Conservation (phyloP, 2,113 vertebrate species). For the Ceratotherium simum region DNA sequence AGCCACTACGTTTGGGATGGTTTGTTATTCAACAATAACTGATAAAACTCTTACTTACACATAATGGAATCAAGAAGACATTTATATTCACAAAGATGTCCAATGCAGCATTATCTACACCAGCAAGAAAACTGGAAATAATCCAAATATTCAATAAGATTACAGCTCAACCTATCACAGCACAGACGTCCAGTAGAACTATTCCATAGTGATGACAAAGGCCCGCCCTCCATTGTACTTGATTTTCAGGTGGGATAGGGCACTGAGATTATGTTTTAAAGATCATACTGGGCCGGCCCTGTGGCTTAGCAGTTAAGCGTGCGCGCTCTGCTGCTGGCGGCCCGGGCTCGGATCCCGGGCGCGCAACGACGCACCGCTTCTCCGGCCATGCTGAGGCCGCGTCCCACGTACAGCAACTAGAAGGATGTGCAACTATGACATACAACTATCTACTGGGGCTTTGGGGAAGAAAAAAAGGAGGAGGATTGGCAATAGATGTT, state of each 20-base stretch:
- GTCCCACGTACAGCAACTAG: no score
- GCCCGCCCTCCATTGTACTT: not conserved
- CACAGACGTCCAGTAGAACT: not conserved
- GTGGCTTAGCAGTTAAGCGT: no score
- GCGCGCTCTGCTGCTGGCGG: no score
- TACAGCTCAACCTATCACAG: not conserved
- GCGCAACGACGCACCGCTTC: no score
- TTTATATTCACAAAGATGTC: not conserved
- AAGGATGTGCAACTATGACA: no score
- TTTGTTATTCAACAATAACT: not conserved
- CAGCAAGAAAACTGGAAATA: not conserved
- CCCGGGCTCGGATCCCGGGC: no score
- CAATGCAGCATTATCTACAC: not conserved
- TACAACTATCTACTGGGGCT: no score
- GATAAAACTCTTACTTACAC: not conserved
- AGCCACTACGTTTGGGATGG: not conserved
- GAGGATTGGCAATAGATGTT: no score
- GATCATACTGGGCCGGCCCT: no score
- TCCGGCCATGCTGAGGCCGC: no score
- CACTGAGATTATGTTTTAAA: not conserved
- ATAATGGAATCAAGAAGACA: not conserved
- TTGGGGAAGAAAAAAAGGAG: no score
- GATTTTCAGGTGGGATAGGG: not conserved
- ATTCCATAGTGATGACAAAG: not conserved
- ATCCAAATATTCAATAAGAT: not conserved